Evolutionary conservation across 2,888 invertebrate species (phyloP), one percentile per base, ranked within the genome.

Genomic region (Perithous albicinctus): DNA sequence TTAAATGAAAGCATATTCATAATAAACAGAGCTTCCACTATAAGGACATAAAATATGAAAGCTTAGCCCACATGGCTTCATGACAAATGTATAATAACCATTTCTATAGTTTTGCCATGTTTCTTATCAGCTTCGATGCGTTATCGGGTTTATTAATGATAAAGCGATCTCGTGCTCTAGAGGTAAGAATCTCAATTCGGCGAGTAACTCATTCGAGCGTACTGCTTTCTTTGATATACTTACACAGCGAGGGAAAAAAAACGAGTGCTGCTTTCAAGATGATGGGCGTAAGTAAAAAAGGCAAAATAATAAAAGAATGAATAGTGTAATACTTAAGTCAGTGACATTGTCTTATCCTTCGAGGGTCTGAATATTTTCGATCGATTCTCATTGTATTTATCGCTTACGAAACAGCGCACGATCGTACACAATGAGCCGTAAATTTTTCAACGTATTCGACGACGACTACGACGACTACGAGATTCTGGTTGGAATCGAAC

Each of bases 221-320:
- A 43, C 15, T 38, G 51, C 15, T 15, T 10, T 32, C 32, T 59
- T 35, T 32, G 56, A 29, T 63, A 29, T 63, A 74, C 38, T 59
- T 46, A 51, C 59, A 26, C 29, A 29, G 43, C 18, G 54, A 3
- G 26, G 26, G n/a, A n/a, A 32, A 43, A 59, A 74, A 69, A 70
- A 75, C 67, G 12, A 64, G 26, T 5, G 10, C 41, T n/a, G 38
- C 7, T 46, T 59, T 66, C 67, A 84, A 77, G 59, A 85, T 85
- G 85, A 85, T 85, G 84, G 80, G 80, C 43, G 85, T 85, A 64
- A 85, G 85, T 85, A 61, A 12, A 32, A 70, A n/a, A 32, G 8
- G 15, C 12, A 41, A 26, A 20, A 51, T 20, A 63, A 29, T n/a
- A n/a, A n/a, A n/a, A 56, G n/a, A 43, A 59, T 38, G 43, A 15